Evolutionary conservation across 2,113 vertebrate genomes (phyloP).

Genomic region (Colius striatus): DNA sequence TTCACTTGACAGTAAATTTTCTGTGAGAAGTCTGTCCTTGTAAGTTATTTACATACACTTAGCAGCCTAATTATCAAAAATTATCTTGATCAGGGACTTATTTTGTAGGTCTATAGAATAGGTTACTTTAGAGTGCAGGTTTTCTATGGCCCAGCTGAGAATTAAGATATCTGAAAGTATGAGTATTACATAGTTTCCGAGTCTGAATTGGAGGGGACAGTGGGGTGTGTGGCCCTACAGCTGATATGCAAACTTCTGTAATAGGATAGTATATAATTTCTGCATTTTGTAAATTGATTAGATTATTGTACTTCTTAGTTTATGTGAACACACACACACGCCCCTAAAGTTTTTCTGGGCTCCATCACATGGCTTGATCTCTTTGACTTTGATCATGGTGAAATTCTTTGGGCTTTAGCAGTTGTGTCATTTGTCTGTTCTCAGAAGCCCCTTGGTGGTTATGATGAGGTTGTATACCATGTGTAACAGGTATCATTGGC

Average conservation of each 20-base stretch:
- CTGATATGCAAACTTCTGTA: neutral
- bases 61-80: neutral
- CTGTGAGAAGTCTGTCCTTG: neutral
- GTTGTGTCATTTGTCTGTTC: neutral
- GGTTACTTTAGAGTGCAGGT: neutral
- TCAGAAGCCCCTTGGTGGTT: neutral
- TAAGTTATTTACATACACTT: neutral
- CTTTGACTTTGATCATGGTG: neutral
- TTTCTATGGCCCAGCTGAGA: neutral
- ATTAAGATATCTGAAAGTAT: neutral
- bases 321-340: neutral
- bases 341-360: neutral
- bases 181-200: neutral
- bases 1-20: neutral
- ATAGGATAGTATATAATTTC: accelerated
- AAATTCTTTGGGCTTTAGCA: neutral
- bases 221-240: no score
- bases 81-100: neutral
- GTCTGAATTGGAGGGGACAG: neutral
- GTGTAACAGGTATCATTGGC: neutral
- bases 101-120: neutral
- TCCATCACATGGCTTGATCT: neutral
- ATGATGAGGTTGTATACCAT: neutral
- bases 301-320: neutral
- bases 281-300: neutral